A percentile compares a stretch with the other conserved stretches of the same genome.
phyloP scores from a whole-genome alignment of 2,113 vertebrate species.

The Marcusenius ussheri region DNA sequence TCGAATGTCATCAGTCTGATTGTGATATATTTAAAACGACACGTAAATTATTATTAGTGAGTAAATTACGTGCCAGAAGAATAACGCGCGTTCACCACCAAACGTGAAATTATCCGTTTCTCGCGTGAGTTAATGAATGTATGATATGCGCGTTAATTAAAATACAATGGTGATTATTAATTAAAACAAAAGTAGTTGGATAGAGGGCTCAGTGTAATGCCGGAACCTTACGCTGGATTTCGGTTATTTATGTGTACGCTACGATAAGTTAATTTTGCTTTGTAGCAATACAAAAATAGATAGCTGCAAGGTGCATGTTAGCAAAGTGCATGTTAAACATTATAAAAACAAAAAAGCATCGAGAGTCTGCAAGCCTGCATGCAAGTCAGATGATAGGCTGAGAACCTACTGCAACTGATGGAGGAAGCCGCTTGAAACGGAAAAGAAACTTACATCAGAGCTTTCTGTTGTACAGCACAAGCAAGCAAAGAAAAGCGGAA shows the following conservation, averaged over 20 bases:
- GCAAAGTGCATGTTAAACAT: neutral
- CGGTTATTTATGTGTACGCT: neutral
- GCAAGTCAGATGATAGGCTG: constrained; percentile 2
- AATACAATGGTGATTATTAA: neutral
- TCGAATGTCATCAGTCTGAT: neutral
- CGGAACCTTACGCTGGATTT: constrained; percentile 1
- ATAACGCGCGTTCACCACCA: neutral
- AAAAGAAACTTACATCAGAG: constrained; percentile 33
- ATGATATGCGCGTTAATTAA: neutral
- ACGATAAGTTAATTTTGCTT: neutral
- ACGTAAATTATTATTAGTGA: neutral
- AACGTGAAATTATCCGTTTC: neutral
- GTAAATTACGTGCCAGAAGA: neutral
- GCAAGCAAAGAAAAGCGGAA: neutral
- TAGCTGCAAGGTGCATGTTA: neutral
- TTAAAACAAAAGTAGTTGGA: neutral
- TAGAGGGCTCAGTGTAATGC: constrained; percentile 7
- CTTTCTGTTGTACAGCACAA: neutral
- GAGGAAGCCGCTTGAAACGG: constrained; percentile 29
- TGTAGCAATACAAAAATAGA: neutral
- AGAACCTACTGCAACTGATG: constrained; percentile 19
- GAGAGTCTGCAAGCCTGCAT: neutral
- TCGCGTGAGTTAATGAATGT: neutral
- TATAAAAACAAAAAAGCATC: neutral
- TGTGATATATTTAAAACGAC: constrained; percentile 13